phyloP scores from a whole-genome alignment of 2,888 invertebrate genomes.

The Girardia tigrina region DNA sequence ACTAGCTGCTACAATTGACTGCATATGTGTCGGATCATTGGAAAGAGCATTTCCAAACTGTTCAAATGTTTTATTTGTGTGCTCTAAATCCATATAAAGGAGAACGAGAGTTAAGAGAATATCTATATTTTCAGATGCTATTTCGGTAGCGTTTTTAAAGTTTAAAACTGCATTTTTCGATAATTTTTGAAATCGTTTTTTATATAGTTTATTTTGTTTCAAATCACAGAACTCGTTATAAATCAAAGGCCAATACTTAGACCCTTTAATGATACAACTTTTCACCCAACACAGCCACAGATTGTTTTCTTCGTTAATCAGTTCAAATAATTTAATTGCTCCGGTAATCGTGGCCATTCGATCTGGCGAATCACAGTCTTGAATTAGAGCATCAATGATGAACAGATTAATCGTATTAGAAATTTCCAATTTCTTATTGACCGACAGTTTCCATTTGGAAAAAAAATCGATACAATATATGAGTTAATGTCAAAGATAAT shows the following conservation, averaged over 20 bases:
- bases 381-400: constrained; percentile 13
- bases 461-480: too few species aligned
- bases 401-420: not conserved
- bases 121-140: too few species aligned
- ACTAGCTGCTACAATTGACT: too few species aligned
- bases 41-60: too few species aligned
- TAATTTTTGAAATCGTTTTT: not conserved
- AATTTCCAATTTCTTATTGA: constrained; percentile 7
- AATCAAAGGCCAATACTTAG: not conserved
- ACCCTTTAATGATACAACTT: not conserved
- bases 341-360: not conserved
- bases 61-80: too few species aligned
- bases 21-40: too few species aligned
- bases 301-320: not conserved
- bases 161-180: not conserved
- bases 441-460: not conserved
- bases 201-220: not conserved
- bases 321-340: not conserved
- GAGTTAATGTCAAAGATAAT: too few species aligned
- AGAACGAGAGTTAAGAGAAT: too few species aligned
- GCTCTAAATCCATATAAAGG: too few species aligned
- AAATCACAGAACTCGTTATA: not conserved
- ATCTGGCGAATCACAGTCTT: not conserved
- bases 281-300: constrained; percentile 3
- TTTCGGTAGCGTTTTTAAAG: too few species aligned